Evolutionary conservation across 2,888 invertebrate species (phyloP), one percentile per base, ranked within the genome.

Genomic region (Parasteatoda lunata): DNA sequence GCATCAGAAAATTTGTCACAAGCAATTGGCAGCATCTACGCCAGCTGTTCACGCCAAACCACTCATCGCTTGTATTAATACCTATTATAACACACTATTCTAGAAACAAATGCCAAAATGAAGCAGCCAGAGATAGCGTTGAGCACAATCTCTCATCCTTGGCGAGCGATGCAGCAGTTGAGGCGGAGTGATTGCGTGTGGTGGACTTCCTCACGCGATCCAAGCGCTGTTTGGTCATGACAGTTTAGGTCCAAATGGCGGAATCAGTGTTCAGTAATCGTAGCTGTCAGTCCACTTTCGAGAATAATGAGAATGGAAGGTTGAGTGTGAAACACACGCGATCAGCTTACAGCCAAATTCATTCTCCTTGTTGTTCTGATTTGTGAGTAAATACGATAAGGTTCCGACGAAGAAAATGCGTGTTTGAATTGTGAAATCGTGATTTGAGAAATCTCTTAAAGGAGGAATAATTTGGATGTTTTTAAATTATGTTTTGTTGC

Each of bases 321-420:
- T 68, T 75, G 73, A 81, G 81, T 73, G 81, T 54, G 75, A 81
- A 81, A 11, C 52, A 68, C 81, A 81, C 81, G 81, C 81, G 48
- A 73, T 68, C 5, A 66, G 75, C 52, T 73, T 73, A 75, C 81
- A 59, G 47, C 6, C 59, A 59, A n/a, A 59, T 59, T 59, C 59
- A 4, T 59, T 59, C 5, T 1, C 59, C 59, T 59, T n/a, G 9
- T 59, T 4, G 59, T 59, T 59, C 9, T 59, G 59, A 59, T 59
- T 59, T 59, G 59, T 59, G 9, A 59, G 59, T 59, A 59, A 59
- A 59, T 59, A 7, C n/a, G 59, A 59, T 59, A 59, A 13, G 59
- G 59, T 59, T 59, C 9, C n/a, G 11, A n/a, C 4, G n/a, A 59
- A 59, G 59, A 59, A 59, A 30, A 30, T 30, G 30, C 30, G 30